Conservation (phyloP, 2,888 invertebrate genomes). For the Cryptocephalus moraei region DNA sequence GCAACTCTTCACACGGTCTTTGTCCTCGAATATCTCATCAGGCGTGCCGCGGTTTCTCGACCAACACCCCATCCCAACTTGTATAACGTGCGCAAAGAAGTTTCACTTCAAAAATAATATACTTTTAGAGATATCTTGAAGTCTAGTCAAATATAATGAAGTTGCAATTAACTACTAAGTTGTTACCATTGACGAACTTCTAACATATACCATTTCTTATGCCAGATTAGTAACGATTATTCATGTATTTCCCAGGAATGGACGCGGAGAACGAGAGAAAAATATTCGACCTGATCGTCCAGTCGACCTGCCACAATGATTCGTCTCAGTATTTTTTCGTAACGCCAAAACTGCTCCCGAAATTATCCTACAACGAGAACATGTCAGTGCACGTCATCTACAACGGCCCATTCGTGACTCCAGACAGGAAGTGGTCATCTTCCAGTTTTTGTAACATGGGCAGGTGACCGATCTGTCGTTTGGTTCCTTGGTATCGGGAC, state of each 20-base stretch:
- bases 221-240: no score
- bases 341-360: slow-evolving; percentile 84
- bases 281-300: slow-evolving; percentile 69
- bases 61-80: no score
- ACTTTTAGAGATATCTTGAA: no score
- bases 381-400: slow-evolving; percentile 67
- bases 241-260: slow-evolving; percentile 47
- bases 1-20: no score
- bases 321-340: slow-evolving; percentile 83
- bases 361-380: slow-evolving; percentile 56
- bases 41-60: no score
- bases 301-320: slow-evolving; percentile 51
- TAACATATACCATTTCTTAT: no score
- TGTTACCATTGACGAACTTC: no score
- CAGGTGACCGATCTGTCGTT: background rate
- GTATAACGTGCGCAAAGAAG: no score
- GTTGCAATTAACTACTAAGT: no score
- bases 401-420: slow-evolving; percentile 51
- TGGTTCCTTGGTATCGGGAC: slow-evolving; percentile 7
- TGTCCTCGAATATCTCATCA: no score
- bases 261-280: slow-evolving; percentile 74
- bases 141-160: no score
- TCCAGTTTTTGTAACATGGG: slow-evolving; percentile 27
- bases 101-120: no score
- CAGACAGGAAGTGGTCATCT: slow-evolving; percentile 35